These are phyloP conservation scores for Alexandromys fortis DNA, from an alignment of 2,113 vertebrate genomes.

Conservation along the genomic window DNA sequence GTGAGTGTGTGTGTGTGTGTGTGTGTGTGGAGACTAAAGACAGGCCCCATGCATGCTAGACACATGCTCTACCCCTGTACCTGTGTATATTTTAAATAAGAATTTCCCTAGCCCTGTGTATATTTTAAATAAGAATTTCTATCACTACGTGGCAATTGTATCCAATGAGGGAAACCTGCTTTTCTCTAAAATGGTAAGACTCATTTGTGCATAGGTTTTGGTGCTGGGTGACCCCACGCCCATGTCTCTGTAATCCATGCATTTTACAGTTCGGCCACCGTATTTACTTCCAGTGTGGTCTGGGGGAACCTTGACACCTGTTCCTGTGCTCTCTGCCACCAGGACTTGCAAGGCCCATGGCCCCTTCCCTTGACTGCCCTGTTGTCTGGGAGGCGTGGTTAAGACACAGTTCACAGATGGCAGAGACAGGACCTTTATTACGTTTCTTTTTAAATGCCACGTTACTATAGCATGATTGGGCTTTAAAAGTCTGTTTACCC, in stretches of 20 bases:
- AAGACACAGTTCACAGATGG: constrained; percentile 66
- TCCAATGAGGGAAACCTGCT: background rate
- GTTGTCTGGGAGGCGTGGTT: constrained; percentile 73
- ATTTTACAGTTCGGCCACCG: background rate
- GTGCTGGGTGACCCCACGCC: background rate
- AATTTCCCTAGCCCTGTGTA: background rate
- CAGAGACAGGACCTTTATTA: constrained; percentile 68
- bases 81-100: background rate
- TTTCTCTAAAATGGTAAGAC: background rate
- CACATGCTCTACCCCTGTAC: background rate
- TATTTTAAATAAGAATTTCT: constrained; percentile 33
- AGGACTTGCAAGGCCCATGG: background rate
- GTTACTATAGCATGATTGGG: constrained; percentile 72
- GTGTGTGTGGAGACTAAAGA: background rate
- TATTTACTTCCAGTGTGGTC: background rate
- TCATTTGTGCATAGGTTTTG: background rate
- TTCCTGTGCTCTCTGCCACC: background rate
- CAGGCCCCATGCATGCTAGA: background rate
- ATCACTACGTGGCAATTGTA: background rate
- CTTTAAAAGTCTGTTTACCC: constrained; percentile 81
- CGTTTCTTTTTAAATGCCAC: constrained; percentile 73
- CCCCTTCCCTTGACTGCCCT: background rate
- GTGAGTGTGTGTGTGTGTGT: background rate
- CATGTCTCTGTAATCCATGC: background rate
- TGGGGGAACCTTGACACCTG: background rate